These are phyloP conservation scores for Timema podura DNA, from an alignment of 2,888 invertebrate genomes.

Conservation along the genomic window DNA sequence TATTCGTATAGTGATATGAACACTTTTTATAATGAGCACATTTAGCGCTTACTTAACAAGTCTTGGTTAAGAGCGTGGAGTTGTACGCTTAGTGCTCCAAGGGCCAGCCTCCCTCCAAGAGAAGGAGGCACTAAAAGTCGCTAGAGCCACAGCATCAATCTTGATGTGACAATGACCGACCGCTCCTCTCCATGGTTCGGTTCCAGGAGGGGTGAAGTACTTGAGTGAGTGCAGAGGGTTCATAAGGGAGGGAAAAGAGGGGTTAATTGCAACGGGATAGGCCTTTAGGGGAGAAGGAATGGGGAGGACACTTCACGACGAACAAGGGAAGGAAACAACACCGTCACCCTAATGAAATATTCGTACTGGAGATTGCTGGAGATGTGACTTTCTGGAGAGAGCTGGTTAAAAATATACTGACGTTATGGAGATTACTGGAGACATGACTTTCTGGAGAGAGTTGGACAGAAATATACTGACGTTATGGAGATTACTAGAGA, in stretches of 20 bases:
- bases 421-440: too few relatives aligned
- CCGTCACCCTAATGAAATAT: constrained; percentile 26
- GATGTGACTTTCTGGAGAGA: constrained; percentile 2
- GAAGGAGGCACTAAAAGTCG: too few relatives aligned
- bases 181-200: constrained; percentile 7
- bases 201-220: neutral
- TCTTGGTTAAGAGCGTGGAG: too few relatives aligned
- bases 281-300: constrained; percentile 4
- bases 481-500: too few relatives aligned
- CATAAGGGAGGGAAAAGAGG: constrained; percentile 20
- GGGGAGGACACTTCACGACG: too few relatives aligned
- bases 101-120: too few relatives aligned
- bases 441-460: constrained; percentile 6
- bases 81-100: too few relatives aligned
- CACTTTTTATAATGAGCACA: too few relatives aligned
- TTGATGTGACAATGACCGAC: constrained; percentile 26
- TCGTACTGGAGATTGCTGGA: neutral
- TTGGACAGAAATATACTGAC: too few relatives aligned
- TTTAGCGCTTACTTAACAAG: too few relatives aligned
- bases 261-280: constrained; percentile 30
- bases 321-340: constrained; percentile 18
- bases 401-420: too few relatives aligned
- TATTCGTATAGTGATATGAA: too few relatives aligned
- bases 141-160: constrained; percentile 19
- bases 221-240: neutral